Conservation (phyloP, 2,113 vertebrate genomes). For the Rhinopithecus roxellana region DNA sequence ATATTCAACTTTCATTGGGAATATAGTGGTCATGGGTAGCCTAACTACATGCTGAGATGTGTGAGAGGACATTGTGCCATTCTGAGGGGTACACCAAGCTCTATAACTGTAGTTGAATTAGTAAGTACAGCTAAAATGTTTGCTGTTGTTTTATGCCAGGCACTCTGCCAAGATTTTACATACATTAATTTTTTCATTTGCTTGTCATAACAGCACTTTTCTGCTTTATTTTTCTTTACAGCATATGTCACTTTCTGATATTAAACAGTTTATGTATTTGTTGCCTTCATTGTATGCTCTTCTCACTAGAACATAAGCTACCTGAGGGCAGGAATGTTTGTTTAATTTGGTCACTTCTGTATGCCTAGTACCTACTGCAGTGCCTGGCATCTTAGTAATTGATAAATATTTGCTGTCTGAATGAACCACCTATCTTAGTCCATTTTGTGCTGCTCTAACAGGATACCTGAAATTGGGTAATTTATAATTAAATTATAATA, state of each 20-base stretch:
- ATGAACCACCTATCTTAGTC: background rate
- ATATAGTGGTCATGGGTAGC: background rate
- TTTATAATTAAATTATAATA: background rate
- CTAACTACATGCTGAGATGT: background rate
- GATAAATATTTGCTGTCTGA: background rate
- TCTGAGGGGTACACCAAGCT: background rate
- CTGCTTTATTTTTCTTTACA: constrained; percentile 13
- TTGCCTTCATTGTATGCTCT: background rate
- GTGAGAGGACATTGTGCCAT: background rate
- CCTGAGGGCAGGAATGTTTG: background rate
- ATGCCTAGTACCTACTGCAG: background rate
- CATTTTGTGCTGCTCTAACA: background rate
- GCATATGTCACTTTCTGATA: background rate
- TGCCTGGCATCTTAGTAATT: background rate
- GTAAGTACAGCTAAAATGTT: background rate
- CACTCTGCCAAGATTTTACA: background rate
- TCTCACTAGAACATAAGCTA: background rate
- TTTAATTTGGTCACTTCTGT: background rate
- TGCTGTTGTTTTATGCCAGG: background rate
- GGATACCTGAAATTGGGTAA: background rate
- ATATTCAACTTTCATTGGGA: background rate
- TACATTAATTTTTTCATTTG: background rate
- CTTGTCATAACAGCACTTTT: background rate
- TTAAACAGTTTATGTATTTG: background rate
- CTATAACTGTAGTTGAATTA: background rate